These are phyloP conservation scores for Amiota mariae DNA, from an alignment of 2,888 invertebrate species.

Conservation along the genomic window DNA sequence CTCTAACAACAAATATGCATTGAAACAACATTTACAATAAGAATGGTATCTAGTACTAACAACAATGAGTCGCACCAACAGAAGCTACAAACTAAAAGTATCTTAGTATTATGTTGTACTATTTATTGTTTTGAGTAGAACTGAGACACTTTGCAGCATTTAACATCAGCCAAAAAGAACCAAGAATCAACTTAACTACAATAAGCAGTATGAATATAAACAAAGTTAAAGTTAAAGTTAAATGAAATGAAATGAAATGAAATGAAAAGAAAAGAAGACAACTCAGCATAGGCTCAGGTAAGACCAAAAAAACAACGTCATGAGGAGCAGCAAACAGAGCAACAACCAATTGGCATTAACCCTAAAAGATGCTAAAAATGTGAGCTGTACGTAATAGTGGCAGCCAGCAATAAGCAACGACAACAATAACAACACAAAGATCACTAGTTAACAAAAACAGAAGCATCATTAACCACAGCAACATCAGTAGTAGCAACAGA, in stretches of 20 bases:
- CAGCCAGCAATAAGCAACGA: neutral
- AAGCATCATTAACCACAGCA: neutral
- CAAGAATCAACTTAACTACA: no score
- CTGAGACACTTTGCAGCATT: conserved; percentile 9
- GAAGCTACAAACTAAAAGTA: conserved; percentile 1
- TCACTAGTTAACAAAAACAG: conserved; percentile 28
- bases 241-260: neutral
- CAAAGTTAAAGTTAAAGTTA: no score
- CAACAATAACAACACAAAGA: conserved; percentile 30
- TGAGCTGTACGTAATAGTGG: conserved; percentile 47
- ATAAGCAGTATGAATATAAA: neutral
- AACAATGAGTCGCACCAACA: neutral
- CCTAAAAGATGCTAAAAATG: conserved; percentile 63
- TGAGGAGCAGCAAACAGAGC: conserved; percentile 24
- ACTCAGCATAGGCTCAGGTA: neutral
- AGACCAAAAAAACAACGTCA: neutral
- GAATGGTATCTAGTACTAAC: neutral
- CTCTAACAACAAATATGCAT: conserved; percentile 8
- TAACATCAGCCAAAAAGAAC: neutral
- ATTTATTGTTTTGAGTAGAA: conserved; percentile 22
- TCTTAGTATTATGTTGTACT: neutral
- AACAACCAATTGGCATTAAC: conserved; percentile 60
- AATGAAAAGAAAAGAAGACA: neutral
- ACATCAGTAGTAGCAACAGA: conserved; percentile 14
- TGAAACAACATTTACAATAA: conserved; percentile 6